Conservation (phyloP, 1,140 invertebrate genomes). For the Tribolium castaneum region DNA sequence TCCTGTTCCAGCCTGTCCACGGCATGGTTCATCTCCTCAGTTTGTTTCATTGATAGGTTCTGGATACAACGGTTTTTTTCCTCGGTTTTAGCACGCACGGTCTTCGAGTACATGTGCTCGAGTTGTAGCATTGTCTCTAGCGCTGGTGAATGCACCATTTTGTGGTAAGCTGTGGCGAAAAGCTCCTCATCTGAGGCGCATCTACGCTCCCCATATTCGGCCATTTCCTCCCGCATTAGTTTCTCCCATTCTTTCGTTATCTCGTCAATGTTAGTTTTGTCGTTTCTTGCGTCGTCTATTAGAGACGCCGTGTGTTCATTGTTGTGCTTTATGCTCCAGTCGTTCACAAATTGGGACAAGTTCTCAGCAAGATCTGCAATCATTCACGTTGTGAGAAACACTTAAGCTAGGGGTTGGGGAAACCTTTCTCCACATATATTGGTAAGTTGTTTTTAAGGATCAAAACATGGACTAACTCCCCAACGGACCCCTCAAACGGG, state of each 20-base stretch:
- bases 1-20: slow-evolving; percentile 74
- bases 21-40: slow-evolving; percentile 81
- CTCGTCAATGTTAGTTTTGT: slow-evolving; percentile 73
- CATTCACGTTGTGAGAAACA: background rate
- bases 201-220: slow-evolving; percentile 75
- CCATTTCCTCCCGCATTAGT: slow-evolving; percentile 74
- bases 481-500: slow-evolving; percentile 61
- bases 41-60: slow-evolving; percentile 72
- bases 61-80: slow-evolving; percentile 73
- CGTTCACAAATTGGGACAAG: slow-evolving; percentile 63
- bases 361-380: slow-evolving; percentile 61
- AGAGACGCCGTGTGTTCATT: slow-evolving; percentile 66
- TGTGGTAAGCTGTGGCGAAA: slow-evolving; percentile 83
- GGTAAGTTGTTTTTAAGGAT: slow-evolving; percentile 64
- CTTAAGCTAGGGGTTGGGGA: background rate
- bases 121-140: slow-evolving; percentile 82
- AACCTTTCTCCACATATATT: slow-evolving; percentile 64
- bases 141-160: slow-evolving; percentile 84
- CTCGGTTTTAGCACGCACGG: slow-evolving; percentile 76
- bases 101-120: slow-evolving; percentile 81
- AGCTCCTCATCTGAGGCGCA: slow-evolving; percentile 82
- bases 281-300: slow-evolving; percentile 66
- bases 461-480: slow-evolving; percentile 63
- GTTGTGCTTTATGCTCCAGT: slow-evolving; percentile 67
- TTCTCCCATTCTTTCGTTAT: slow-evolving; percentile 77